A percentile compares a stretch with the other conserved stretches of the same genome.
Conservation (phyloP, 2,797 vertebrate species). For the Oceanodroma leucorhoa region DNA sequence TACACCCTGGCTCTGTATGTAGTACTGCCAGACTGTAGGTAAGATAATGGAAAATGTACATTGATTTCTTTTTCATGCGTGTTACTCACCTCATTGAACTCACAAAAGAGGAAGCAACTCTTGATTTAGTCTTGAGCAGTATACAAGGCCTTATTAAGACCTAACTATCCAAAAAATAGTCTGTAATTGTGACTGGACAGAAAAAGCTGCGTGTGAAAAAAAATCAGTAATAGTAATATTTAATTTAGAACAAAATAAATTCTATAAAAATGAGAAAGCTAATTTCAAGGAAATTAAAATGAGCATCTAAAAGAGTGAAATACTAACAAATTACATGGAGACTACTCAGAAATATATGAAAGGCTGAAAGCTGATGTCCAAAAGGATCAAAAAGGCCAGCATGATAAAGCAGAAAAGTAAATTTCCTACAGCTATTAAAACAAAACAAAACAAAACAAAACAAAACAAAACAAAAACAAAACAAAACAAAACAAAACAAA, state of each 20-base stretch:
- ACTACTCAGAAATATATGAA: not conserved
- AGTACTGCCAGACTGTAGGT: not conserved
- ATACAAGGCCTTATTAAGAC: not conserved
- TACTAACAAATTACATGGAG: not conserved
- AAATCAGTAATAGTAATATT: not conserved
- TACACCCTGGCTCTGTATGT: not conserved
- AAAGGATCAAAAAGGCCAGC: not conserved
- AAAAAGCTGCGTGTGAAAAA: not conserved
- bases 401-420: not conserved
- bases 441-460: not conserved
- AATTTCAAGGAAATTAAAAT: not conserved
- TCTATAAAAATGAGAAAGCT: not conserved
- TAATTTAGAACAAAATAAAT: not conserved
- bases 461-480: not conserved
- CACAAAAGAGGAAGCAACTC: not conserved
- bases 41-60: not conserved
- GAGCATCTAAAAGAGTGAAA: not conserved
- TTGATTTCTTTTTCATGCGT: not conserved
- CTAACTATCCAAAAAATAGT: not conserved
- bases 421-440: not conserved
- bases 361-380: not conserved
- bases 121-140: not conserved
- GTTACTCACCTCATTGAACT: not conserved
- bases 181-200: not conserved
- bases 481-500: not conserved